Evolutionary conservation across 2,113 vertebrate genomes (phyloP).

Genomic region (Acanthochromis polyacanthus): DNA sequence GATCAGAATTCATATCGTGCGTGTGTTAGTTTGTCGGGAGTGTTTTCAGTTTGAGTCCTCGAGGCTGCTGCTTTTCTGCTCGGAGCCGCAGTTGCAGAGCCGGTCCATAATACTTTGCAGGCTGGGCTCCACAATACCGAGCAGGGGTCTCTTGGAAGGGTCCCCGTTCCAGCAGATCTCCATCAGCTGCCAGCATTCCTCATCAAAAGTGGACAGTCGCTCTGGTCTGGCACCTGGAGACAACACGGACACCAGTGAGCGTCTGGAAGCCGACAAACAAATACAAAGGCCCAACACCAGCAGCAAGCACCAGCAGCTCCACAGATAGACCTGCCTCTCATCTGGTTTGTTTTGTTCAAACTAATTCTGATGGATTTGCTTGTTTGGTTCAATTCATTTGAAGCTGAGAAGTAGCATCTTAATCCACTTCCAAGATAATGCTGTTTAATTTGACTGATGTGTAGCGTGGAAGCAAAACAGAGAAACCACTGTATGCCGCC

Average conservation of each 20-base stretch:
- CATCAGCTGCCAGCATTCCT: conserved; percentile 99
- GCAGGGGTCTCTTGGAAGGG: conserved; percentile 91
- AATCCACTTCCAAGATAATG: no score
- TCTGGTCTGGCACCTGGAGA: conserved; percentile 92
- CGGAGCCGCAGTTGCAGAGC: conserved; percentile 85
- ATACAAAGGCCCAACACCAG: not conserved
- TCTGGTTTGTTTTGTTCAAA: no score
- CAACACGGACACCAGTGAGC: not conserved
- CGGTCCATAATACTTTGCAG: conserved; percentile 94
- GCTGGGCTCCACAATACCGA: conserved; percentile 96
- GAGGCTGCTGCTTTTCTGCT: conserved; percentile 84
- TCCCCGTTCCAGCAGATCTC: conserved; percentile 98
- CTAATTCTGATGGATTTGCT: no score
- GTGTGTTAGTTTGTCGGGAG: conserved; percentile 54
- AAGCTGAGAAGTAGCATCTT: no score
- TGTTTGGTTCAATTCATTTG: no score
- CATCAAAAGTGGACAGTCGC: conserved; percentile 90
- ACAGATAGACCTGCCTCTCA: not conserved
- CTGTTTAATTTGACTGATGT: no score
- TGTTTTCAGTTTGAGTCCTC: conserved; percentile 93
- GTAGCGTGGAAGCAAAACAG: no score
- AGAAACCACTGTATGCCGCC: no score
- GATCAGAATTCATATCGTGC: conserved; percentile 33
- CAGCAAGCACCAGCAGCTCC: not conserved
- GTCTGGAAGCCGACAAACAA: not conserved